phyloP scores from a whole-genome alignment of 2,888 invertebrate genomes.

The Eumacrocentrus americanus region DNA sequence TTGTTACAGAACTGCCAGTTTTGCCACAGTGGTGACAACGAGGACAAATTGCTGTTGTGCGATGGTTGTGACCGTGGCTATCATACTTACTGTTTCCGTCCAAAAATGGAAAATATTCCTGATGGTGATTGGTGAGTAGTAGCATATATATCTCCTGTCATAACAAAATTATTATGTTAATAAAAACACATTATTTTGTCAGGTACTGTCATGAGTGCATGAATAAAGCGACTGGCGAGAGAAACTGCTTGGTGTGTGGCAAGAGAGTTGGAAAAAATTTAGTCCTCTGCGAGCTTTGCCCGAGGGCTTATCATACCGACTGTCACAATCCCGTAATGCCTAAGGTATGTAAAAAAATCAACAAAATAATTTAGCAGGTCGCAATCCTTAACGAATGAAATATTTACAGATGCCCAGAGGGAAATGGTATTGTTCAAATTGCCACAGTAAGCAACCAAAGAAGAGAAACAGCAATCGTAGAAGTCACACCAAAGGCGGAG shows the following conservation, averaged over 20 bases:
- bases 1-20: conserved; percentile 91
- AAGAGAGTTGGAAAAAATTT: conserved; percentile 73
- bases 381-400: not conserved
- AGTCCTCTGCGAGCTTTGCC: conserved; percentile 88
- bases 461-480: conserved; percentile 62
- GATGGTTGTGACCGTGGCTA: conserved; percentile 99
- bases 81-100: conserved; percentile 98
- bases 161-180: too few relatives aligned
- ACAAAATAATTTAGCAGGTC: conserved; percentile 1
- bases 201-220: conserved; percentile 97
- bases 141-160: too few relatives aligned
- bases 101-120: conserved; percentile 94
- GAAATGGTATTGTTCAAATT: conserved; percentile 89
- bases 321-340: conserved; percentile 88
- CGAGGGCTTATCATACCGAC: conserved; percentile 90
- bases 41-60: conserved; percentile 91
- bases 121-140: conserved; percentile 91
- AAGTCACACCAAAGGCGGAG: conserved; percentile 60
- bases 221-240: conserved; percentile 89
- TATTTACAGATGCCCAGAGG: conserved; percentile 73
- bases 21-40: conserved; percentile 94
- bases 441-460: conserved; percentile 81
- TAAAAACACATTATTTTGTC: conserved; percentile 14
- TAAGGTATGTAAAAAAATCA: conserved; percentile 64
- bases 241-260: conserved; percentile 95